These are phyloP conservation scores for Prietella phreatophila DNA, from an alignment of 2,113 vertebrate species.

Conservation along the genomic window DNA sequence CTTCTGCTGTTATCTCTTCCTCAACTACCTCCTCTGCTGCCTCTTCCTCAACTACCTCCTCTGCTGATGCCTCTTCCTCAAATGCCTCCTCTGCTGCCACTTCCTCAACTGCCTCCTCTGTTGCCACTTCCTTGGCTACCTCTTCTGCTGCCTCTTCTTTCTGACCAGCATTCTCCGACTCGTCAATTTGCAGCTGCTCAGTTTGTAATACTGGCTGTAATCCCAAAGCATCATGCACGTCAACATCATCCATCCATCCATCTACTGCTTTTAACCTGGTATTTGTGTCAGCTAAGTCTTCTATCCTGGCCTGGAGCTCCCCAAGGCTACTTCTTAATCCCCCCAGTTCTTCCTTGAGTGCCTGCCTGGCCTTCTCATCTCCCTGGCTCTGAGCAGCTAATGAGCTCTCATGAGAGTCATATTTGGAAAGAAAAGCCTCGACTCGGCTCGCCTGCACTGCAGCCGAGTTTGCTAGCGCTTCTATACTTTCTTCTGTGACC, in stretches of 20 bases:
- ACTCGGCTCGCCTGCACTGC: conserved; percentile 67
- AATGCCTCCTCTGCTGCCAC: neutral
- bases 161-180: neutral
- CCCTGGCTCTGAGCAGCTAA: conserved; percentile 64
- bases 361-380: conserved; percentile 49
- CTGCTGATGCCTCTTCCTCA: neutral
- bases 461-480: conserved; percentile 54
- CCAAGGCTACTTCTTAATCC: conserved; percentile 55
- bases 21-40: neutral
- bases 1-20: neutral
- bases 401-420: conserved; percentile 68
- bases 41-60: neutral
- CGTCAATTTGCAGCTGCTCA: conserved; percentile 12
- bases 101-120: neutral
- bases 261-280: conserved; percentile 58
- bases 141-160: neutral
- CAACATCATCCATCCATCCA: conserved; percentile 52
- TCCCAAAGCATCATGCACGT: conserved; percentile 18
- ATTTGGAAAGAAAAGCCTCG: conserved; percentile 70
- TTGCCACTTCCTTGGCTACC: neutral
- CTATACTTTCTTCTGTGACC: conserved; percentile 70
- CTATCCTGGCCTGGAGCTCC: conserved; percentile 68
- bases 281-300: conserved; percentile 64
- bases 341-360: conserved; percentile 57
- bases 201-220: conserved; percentile 12